Evolutionary conservation across 30 jellyfish, hydroid and myxozoan species (phyloP), one percentile per base, ranked within the genome.

Genomic region (Aurelia sp.): DNA sequence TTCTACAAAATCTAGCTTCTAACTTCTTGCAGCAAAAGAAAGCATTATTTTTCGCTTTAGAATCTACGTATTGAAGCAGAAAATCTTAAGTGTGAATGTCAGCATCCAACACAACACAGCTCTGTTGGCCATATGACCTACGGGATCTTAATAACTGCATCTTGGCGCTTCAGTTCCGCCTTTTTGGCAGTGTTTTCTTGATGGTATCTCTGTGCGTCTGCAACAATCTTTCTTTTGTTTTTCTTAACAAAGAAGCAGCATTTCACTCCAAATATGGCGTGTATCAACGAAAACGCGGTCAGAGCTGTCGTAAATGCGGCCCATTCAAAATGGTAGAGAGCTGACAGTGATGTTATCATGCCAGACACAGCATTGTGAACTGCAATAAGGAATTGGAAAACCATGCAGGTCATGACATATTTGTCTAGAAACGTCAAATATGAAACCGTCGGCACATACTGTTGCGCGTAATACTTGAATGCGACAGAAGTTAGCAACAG

Each of bases 401-500:
- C 65, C 93, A 84, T 72, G 40, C 88, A 51, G 11, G 76, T 13
- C 76, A 84, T 31, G 16, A 84, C 52, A 74, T 84, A 74, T 23
- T 62, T 64, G 60, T 66, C 93, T 3, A 84, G 21, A 37, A 73
- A 35, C 6, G 87, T 84, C 20, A 73, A 63, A 35, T 73, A 72
- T 35, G 93, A 73, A n/a, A 73, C 87, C 6, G 75, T 73, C 62
- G 93, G 93, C 23, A 84, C 82, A 53, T 41, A 84, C 22, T 73
- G 82, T 7, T 84, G 81, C 47, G 60, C 83, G 69, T 41, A 62
- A 59, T 73, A 84, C 77, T 84, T 84, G 76, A 84, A 73, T 0
- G 93, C 93, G 33, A 84, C 87, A 21, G 93, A 73, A 12, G 93
- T 84, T 8, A 84, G 84, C 59, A 84, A 53, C 21, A 71, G 66